Conservation (phyloP, 2,797 vertebrate species). For the Gastrophryne carolinensis region DNA sequence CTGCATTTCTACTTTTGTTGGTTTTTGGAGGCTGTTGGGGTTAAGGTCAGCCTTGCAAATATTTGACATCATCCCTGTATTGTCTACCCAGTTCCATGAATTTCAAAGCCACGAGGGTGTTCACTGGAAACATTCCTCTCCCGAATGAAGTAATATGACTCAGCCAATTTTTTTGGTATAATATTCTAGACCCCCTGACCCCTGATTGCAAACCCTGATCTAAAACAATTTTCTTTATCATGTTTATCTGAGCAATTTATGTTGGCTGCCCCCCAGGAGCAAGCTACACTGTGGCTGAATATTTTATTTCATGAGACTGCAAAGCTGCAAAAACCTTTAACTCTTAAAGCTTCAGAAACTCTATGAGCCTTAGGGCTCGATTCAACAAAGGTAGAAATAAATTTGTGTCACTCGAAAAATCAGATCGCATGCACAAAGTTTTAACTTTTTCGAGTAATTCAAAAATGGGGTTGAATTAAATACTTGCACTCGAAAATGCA, state of each 20-base stretch:
- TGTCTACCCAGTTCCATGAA: constrained; percentile 29
- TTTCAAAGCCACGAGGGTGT: not conserved
- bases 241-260: not conserved
- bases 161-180: not conserved
- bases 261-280: too few species aligned
- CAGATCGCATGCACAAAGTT: too few species aligned
- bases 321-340: too few species aligned
- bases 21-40: constrained; percentile 4
- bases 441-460: too few species aligned
- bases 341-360: too few species aligned
- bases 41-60: constrained; percentile 24
- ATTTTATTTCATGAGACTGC: too few species aligned
- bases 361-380: too few species aligned
- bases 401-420: too few species aligned
- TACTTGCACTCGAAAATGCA: too few species aligned
- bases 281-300: too few species aligned
- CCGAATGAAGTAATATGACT: constrained; percentile 3
- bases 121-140: constrained; percentile 6
- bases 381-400: too few species aligned
- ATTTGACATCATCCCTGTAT: constrained; percentile 24
- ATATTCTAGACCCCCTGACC: not conserved
- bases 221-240: not conserved
- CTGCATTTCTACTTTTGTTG: constrained; percentile 12
- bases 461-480: too few species aligned
- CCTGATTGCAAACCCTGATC: not conserved